These are phyloP conservation scores for Cheiracanthium punctorium DNA, from an alignment of 2,888 invertebrate genomes.

Conservation along the genomic window DNA sequence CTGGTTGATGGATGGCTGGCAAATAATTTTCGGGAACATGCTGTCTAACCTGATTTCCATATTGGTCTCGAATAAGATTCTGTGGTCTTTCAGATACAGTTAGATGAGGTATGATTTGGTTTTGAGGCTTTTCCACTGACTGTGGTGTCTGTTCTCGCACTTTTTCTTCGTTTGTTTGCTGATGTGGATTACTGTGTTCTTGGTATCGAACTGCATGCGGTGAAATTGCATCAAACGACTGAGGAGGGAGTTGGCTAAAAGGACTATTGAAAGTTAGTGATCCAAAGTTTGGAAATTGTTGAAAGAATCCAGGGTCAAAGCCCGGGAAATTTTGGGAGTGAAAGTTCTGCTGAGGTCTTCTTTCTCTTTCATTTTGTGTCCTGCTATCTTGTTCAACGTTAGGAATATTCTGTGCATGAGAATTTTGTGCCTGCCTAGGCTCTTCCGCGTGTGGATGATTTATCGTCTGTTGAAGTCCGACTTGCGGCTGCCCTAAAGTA, in stretches of 20 bases:
- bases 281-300: constrained; percentile 38
- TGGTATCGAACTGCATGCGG: background rate
- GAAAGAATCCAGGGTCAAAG: constrained; percentile 36
- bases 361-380: background rate
- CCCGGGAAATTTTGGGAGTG: constrained; percentile 14
- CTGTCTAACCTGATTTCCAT: background rate
- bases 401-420: background rate
- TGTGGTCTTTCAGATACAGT: constrained; percentile 5
- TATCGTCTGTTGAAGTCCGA: background rate
- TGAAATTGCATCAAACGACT: constrained; percentile 1
- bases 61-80: background rate
- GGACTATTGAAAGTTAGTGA: constrained; percentile 9
- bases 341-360: background rate
- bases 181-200: background rate
- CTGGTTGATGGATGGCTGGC: background rate
- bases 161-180: background rate
- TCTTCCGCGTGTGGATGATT: background rate
- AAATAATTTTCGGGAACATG: background rate
- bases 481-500: background rate
- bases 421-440: background rate
- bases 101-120: background rate
- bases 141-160: background rate
- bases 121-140: background rate
- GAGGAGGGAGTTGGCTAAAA: constrained; percentile 9
- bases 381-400: background rate